Conservation (phyloP, 2,888 invertebrate genomes). For the Eristalis arbustorum region DNA sequence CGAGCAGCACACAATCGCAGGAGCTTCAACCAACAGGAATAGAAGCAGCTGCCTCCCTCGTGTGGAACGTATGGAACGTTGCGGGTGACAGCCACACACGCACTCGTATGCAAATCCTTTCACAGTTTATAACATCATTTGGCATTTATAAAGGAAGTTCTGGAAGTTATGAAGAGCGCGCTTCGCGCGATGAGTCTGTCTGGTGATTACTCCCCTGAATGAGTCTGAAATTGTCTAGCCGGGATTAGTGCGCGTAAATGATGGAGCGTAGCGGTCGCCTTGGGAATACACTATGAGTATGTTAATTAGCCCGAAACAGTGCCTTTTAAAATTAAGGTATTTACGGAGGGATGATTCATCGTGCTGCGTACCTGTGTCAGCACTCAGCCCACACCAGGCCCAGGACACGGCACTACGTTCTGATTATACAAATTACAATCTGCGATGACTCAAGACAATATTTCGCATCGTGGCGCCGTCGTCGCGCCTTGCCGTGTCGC, state of each 20-base stretch:
- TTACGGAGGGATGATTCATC: background rate
- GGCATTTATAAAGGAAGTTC: conserved; percentile 41
- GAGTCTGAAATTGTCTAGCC: conserved; percentile 25
- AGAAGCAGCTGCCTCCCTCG: background rate
- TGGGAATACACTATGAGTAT: background rate
- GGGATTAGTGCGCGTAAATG: conserved; percentile 22
- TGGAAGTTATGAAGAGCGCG: conserved; percentile 19
- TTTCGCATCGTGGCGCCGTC: background rate
- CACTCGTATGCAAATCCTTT: conserved; percentile 20
- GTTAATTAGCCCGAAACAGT: background rate
- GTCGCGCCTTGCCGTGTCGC: background rate
- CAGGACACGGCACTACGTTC: background rate
- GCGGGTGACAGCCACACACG: conserved; percentile 15
- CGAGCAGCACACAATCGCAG: too few species aligned
- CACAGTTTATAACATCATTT: conserved; percentile 48
- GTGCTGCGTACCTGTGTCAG: background rate
- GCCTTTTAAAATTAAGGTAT: background rate
- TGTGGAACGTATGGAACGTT: conserved; percentile 12
- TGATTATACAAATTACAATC: conserved; percentile 24
- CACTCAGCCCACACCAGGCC: background rate
- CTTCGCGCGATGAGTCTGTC: background rate
- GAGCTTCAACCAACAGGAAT: conserved; percentile 12
- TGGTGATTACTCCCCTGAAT: conserved; percentile 22
- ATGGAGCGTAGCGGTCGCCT: background rate
- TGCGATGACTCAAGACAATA: conserved; percentile 15